Percentiles rank a stretch among this genome's conserved stretches.
Evolutionary conservation across 2,113 vertebrate species (phyloP).

Genomic region (Ctenomys sociabilis): DNA sequence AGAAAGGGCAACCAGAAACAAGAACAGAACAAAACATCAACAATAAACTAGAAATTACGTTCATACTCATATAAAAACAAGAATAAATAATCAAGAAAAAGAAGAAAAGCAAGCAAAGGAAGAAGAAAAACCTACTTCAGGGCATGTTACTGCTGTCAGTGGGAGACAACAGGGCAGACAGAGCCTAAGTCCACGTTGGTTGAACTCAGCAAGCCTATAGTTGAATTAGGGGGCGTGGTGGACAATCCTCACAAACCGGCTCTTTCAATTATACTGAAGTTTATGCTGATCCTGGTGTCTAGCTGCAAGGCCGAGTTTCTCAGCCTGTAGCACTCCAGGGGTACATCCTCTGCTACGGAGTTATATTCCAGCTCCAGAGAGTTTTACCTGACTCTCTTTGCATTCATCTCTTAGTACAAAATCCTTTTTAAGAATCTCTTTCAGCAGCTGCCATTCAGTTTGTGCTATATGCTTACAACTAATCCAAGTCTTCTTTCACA

Average conservation of each 20-base stretch:
- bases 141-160: not conserved
- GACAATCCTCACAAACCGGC: not conserved
- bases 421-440: not conserved
- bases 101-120: not conserved
- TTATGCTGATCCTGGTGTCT: not conserved
- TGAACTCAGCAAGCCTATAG: not conserved
- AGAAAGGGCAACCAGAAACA: not conserved
- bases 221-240: not conserved
- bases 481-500: not conserved
- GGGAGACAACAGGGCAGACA: not conserved
- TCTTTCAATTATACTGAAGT: not conserved
- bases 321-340: not conserved
- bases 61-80: not conserved
- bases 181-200: not conserved
- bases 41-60: not conserved
- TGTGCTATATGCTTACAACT: not conserved
- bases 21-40: not conserved
- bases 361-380: not conserved
- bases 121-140: not conserved
- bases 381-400: not conserved
- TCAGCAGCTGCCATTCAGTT: not conserved
- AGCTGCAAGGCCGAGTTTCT: not conserved
- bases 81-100: not conserved
- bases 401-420: not conserved
- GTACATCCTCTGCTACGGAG: not conserved